Evolutionary conservation across 2,797 vertebrate genomes (phyloP).

Genomic region (Mastacembelus armatus): DNA sequence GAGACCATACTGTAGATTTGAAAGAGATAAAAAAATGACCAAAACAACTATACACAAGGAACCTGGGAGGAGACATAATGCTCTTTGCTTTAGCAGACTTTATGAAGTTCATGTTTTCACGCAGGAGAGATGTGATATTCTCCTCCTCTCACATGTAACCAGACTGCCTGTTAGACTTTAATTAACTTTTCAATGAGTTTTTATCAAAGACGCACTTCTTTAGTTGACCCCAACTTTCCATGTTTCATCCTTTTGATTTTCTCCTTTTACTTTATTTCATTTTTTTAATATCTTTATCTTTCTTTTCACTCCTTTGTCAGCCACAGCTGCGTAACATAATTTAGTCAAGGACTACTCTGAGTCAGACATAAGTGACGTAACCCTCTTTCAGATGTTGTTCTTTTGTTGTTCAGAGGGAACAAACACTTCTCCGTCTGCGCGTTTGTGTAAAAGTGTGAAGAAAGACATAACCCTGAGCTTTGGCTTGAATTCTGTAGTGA

Average conservation of each 20-base stretch:
- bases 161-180: not conserved
- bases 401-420: slow-evolving; percentile 63
- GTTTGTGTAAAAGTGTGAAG: slow-evolving; percentile 64
- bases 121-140: not conserved
- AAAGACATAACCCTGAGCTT: slow-evolving; percentile 76
- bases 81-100: slow-evolving; percentile 6
- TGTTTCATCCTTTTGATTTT: not conserved
- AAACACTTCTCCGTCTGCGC: slow-evolving; percentile 59
- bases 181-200: slow-evolving; percentile 29
- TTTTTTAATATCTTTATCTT: slow-evolving; percentile 9
- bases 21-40: not conserved
- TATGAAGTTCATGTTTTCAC: slow-evolving; percentile 7
- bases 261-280: not conserved
- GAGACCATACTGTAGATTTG: no score
- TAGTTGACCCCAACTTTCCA: not conserved
- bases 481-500: slow-evolving; percentile 47
- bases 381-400: slow-evolving; percentile 47
- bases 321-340: not conserved
- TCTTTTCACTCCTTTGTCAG: slow-evolving; percentile 24
- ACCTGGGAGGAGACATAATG: not conserved
- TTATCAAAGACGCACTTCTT: slow-evolving; percentile 15
- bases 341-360: slow-evolving; percentile 65
- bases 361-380: slow-evolving; percentile 60
- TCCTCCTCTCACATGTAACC: not conserved
- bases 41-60: not conserved